A percentile compares a stretch with the other conserved stretches of the same genome.
These are phyloP conservation scores for Pungitius pungitius DNA, from an alignment of 2,113 vertebrate species.

Conservation along the genomic window DNA sequence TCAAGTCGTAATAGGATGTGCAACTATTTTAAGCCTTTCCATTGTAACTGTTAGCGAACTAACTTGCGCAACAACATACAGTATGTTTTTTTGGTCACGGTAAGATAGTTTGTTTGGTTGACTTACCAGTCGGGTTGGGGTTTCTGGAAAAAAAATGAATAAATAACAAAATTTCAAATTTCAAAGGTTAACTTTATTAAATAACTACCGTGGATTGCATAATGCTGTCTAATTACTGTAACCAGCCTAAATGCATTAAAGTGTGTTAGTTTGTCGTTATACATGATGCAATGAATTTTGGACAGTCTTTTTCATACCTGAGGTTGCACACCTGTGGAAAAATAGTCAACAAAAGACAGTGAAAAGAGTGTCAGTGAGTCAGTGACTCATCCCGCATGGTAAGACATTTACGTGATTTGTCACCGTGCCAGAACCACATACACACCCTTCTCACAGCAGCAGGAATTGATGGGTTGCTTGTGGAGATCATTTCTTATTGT, in stretches of 20 bases:
- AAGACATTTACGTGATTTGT: no score
- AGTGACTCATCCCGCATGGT: not conserved
- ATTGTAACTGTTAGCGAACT: no score
- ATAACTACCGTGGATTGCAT: not conserved
- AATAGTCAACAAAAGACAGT: not conserved
- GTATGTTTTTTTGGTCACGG: not conserved
- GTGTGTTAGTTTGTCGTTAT: not conserved
- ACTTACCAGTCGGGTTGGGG: constrained; percentile 23
- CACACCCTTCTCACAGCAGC: not conserved
- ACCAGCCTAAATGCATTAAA: not conserved
- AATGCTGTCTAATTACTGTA: not conserved
- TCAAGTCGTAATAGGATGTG: no score
- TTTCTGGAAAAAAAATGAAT: constrained; percentile 11
- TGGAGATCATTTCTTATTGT: accelerated
- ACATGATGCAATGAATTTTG: not conserved
- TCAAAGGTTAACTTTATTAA: not conserved
- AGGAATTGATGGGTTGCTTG: not conserved
- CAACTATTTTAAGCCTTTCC: no score
- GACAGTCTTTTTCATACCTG: constrained; percentile 31
- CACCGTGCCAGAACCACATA: no score
- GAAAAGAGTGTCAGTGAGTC: no score
- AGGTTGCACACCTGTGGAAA: constrained; percentile 14
- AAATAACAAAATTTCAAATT: not conserved
- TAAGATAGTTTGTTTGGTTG: not conserved
- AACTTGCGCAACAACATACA: no score